These are phyloP conservation scores for Clunio marinus DNA, from an alignment of 2,888 invertebrate genomes.

Conservation along the genomic window DNA sequence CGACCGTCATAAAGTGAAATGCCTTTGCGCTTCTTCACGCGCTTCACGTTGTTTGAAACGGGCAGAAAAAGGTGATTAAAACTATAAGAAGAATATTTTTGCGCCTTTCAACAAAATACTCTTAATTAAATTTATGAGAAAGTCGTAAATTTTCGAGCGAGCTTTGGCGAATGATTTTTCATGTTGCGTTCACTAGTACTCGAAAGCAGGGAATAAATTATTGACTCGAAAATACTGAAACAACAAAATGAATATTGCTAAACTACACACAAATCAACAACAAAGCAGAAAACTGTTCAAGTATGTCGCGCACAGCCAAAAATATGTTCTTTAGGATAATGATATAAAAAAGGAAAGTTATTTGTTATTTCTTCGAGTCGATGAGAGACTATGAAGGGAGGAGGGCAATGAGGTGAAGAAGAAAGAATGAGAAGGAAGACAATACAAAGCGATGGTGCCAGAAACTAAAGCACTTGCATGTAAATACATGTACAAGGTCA, in stretches of 20 bases:
- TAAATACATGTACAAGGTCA: too few relatives aligned
- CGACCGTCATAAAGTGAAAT: neutral
- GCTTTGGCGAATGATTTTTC: neutral
- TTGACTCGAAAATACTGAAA: too few relatives aligned
- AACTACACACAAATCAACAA: too few relatives aligned
- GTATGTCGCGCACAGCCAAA: neutral
- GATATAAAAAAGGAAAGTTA: slow-evolving; percentile 16
- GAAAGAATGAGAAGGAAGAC: neutral
- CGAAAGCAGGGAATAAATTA: slow-evolving; percentile 1
- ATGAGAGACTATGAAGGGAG: neutral
- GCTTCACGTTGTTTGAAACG: neutral
- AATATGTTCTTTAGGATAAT: too few relatives aligned
- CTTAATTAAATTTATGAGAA: slow-evolving; percentile 6
- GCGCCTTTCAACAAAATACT: neutral
- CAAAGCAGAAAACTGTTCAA: slow-evolving; percentile 5
- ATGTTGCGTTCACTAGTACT: neutral
- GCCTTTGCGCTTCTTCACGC: neutral
- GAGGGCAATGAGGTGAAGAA: neutral
- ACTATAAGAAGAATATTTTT: neutral
- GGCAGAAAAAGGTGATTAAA: neutral
- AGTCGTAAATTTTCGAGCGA: slow-evolving; percentile 7
- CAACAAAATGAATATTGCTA: too few relatives aligned
- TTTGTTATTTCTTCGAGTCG: slow-evolving; percentile 17
- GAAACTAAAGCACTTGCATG: too few relatives aligned
- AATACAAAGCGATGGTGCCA: too few relatives aligned